Evolutionary conservation across 2,113 vertebrate genomes (phyloP).

Genomic region (Gobiocypris rarus): DNA sequence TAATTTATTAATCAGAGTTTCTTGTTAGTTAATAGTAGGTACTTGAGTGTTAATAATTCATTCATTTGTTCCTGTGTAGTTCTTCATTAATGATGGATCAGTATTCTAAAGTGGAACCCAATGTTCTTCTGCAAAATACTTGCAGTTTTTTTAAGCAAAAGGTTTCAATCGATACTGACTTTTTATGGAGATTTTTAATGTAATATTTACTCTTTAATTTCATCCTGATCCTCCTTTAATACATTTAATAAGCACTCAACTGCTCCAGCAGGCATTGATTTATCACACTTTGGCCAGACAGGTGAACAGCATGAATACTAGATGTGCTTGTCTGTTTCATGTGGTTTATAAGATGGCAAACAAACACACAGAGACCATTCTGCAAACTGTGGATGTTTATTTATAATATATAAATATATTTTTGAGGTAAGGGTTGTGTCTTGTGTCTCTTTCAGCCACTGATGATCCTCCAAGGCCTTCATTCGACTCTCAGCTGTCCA

Average conservation of each 20-base stretch:
- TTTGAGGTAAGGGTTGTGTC: slow-evolving; percentile 18
- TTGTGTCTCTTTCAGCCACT: slow-evolving; percentile 76
- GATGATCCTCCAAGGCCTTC: slow-evolving; percentile 95
- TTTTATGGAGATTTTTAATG: too few relatives aligned
- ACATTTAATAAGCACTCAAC: neutral
- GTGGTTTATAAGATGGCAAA: neutral
- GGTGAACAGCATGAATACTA: neutral
- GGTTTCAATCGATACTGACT: neutral
- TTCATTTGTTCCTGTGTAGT: too few relatives aligned
- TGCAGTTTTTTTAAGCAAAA: too few relatives aligned
- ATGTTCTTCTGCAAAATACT: too few relatives aligned
- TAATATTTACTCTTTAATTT: neutral
- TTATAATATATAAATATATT: neutral
- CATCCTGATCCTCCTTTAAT: neutral
- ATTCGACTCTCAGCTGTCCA: slow-evolving; percentile 93
- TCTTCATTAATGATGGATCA: too few relatives aligned
- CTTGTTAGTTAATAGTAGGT: too few relatives aligned
- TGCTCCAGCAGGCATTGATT: neutral
- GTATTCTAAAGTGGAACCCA: too few relatives aligned
- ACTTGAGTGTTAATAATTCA: too few relatives aligned
- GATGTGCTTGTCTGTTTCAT: neutral
- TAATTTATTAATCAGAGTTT: too few relatives aligned
- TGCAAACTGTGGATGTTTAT: slow-evolving; percentile 1
- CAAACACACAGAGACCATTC: neutral
- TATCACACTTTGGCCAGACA: slow-evolving; percentile 7